Base-by-base conservation (phyloP, 2,797 vertebrate genomes). In the Cynopterus sphinx region DNA sequence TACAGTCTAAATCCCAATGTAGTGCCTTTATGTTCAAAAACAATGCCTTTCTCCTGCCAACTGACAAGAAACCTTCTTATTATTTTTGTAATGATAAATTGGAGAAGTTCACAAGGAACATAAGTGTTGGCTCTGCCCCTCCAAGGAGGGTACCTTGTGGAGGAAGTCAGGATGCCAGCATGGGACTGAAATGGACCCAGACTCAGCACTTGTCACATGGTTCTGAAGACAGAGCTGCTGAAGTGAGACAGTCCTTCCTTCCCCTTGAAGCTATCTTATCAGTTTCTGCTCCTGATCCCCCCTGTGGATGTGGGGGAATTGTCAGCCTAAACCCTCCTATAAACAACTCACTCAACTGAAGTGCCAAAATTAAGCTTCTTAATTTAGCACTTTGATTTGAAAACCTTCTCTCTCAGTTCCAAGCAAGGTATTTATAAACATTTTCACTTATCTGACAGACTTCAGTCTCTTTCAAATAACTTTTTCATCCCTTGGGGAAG, bases 321-420 rank as follows among this genome's bases (percentile, higher is more conserved):
- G 97, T 97, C 94, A 97, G 96, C 78, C 96, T 97, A 98, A 98
- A 98, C 65, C 49, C 74, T 98, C 96, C 96, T 89, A 87, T 91
- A 97, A 98, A 98, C 87, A 97, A 98, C 94, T 22, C 28, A 98
- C 96, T 98, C 96, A 97, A 96, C 97, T 98, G 89, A 98, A 98
- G 98, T 57, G 49, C 97, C 97, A 97, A 98, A 98, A 98, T 98
- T 98, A 98, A 98, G 98, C 98, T 98, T 97, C 98, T 98, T 98
- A 98, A 98, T 98, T 98, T 98, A 98, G 96, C 94, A 94, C 95
- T 97, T 98, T 97, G 97, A 97, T 98, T 98, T 97, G 97, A 98
- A 97, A 98, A 96, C 88, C 91, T 94, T 97, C 97, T 92, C 70
- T 91, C 87, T 93, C 83, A 85, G 86, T 87, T 96, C 86, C 90